phyloP scores from a whole-genome alignment of 1,140 invertebrate genomes.

The Whitmania pigra region DNA sequence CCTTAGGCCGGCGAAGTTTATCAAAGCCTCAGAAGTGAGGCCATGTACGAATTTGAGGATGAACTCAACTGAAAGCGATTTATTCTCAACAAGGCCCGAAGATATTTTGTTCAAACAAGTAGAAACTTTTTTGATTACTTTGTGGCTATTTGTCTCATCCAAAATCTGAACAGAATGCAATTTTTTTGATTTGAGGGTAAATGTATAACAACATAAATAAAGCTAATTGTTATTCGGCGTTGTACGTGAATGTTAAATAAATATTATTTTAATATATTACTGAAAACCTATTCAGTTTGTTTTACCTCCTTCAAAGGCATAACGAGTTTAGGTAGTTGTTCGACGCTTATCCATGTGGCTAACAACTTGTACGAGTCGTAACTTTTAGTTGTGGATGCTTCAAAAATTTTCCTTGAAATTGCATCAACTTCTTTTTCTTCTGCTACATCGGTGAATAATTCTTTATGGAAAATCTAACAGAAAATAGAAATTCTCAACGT shows the following conservation, averaged over 20 bases:
- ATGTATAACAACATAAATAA: neutral
- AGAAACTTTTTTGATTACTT: slow-evolving; percentile 63
- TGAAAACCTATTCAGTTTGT: neutral
- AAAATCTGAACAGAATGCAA: slow-evolving; percentile 44
- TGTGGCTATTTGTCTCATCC: slow-evolving; percentile 60
- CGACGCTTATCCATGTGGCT: slow-evolving; percentile 62
- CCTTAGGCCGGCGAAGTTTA: slow-evolving; percentile 1
- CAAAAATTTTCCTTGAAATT: slow-evolving; percentile 58
- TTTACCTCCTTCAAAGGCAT: slow-evolving; percentile 65
- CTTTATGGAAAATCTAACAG: slow-evolving; percentile 60
- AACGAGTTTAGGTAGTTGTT: slow-evolving; percentile 61
- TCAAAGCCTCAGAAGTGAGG: slow-evolving; percentile 55
- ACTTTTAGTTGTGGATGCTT: slow-evolving; percentile 58
- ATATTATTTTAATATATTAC: neutral
- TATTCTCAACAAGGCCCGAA: slow-evolving; percentile 66
- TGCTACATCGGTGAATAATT: slow-evolving; percentile 70
- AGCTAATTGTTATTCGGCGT: too few relatives aligned
- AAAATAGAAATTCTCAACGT: slow-evolving; percentile 20
- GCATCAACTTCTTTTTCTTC: slow-evolving; percentile 83
- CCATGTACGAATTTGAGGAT: slow-evolving; percentile 61
- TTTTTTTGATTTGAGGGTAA: too few relatives aligned
- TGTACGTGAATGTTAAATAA: too few relatives aligned
- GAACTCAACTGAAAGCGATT: slow-evolving; percentile 55
- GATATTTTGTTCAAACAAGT: slow-evolving; percentile 65
- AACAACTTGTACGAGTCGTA: slow-evolving; percentile 71